Evolutionary conservation across 2,113 vertebrate species (phyloP).

Genomic region (Colaptes auratus): DNA sequence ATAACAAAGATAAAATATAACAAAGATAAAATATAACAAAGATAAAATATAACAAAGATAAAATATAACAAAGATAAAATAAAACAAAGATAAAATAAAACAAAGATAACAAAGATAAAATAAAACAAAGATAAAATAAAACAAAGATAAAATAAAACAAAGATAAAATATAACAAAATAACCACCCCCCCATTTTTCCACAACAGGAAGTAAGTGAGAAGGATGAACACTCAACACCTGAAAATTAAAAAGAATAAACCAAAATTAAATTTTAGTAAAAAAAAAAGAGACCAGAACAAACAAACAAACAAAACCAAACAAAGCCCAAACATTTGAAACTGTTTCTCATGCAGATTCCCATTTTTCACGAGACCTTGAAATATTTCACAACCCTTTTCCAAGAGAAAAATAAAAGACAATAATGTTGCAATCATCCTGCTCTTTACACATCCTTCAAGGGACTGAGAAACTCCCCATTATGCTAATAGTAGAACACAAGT

Average conservation of each 20-base stretch:
- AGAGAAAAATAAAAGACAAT: neutral
- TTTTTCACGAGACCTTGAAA: neutral
- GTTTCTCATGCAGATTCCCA: neutral
- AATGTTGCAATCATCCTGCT: neutral
- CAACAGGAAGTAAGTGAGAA: neutral
- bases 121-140: too few species aligned
- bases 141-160: too few species aligned
- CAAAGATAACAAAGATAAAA: neutral
- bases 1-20: too few species aligned
- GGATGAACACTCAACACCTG: neutral
- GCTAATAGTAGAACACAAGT: neutral
- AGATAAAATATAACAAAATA: too few species aligned
- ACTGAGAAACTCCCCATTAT: neutral
- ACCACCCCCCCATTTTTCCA: neutral
- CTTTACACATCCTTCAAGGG: neutral
- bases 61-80: too few species aligned
- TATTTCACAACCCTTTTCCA: neutral
- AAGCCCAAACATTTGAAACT: neutral
- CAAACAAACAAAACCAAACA: too few species aligned
- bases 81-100: too few species aligned
- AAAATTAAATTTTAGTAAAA: neutral
- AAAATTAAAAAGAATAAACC: neutral
- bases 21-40: too few species aligned
- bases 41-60: too few species aligned
- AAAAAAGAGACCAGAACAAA: neutral